Base-by-base conservation (phyloP, 2,797 vertebrate species). In the Champsocephalus esox region DNA sequence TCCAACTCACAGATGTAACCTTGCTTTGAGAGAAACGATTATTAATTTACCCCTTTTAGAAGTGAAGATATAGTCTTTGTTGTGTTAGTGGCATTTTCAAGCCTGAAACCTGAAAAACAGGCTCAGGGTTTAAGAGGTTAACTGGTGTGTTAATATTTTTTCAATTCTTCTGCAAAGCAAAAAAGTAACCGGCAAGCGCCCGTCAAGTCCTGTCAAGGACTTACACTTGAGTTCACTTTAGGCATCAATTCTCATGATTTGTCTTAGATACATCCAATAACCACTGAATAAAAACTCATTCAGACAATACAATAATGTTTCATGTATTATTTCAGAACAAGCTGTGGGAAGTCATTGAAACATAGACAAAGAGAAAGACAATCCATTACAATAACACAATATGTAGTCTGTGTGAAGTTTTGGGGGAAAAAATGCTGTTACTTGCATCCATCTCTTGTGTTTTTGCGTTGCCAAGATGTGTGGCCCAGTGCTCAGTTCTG, bases 391-490 rank as follows among this genome's bases (percentile, higher is more conserved):
- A 19, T 50, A 50, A 50, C 61, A 38, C 32, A 61, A 32, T 1
- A 52, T 13, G 2, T 41, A 32, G n/a, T 24, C 13, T 24, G 19
- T 44, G 9, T 28, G 41, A 32, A 66, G 43, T 7, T 0, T 34
- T 60, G 8, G 9, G n/a, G 59, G 10, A 1, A 44, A 59, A 41
- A 41, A 45, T 2, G 19, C 12, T 49, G 16, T 45, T 38, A 38
- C 17, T 46, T 48, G 52, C 43, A 68, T 69, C 46, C 11, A 49
- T 73, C 59, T 45, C 21, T 58, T 46, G 32, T 48, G 52, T 58
- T 38, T 63, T 38, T 17, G 43, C 24, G 3, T 21, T 34, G 19
- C 14, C 21, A 60, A 52, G 3, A 70, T 38, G 51, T 58, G 51
- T 55, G 12, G 38, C 21, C 52, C 11, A 21, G 12, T 2, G 5